phyloP scores from a whole-genome alignment of 2,797 vertebrate genomes.

The Pangasius mekongensis region DNA sequence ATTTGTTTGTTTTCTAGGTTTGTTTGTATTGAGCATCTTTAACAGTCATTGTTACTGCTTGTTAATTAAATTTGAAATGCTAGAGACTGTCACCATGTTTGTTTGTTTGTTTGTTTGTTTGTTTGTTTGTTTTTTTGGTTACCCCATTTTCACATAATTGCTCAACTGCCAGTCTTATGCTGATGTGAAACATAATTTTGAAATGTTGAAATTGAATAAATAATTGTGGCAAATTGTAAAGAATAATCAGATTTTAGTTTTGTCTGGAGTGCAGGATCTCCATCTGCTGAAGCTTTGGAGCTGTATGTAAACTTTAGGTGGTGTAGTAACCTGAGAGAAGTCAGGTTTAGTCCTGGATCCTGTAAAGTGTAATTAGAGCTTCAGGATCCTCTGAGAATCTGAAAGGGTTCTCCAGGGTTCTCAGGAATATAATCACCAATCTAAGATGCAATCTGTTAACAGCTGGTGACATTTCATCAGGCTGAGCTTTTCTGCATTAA shows the following conservation, averaged over 20 bases:
- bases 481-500: slow-evolving; percentile 64
- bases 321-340: background rate
- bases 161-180: background rate
- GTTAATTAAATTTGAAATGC: background rate
- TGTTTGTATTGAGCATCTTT: background rate
- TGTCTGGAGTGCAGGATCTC: background rate
- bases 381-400: background rate
- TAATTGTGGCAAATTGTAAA: background rate
- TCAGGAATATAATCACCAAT: background rate
- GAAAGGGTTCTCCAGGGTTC: slow-evolving; percentile 20
- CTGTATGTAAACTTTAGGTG: background rate
- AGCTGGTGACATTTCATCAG: slow-evolving; percentile 65
- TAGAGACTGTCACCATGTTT: background rate
- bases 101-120: background rate
- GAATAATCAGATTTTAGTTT: background rate
- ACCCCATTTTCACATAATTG: background rate
- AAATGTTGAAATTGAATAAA: background rate
- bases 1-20: background rate
- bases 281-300: background rate
- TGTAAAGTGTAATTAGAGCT: slow-evolving; percentile 13
- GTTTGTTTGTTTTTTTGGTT: background rate
- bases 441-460: slow-evolving; percentile 45
- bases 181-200: too few relatives aligned
- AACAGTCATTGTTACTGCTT: background rate
- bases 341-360: background rate